Evolutionary conservation across 2,113 vertebrate genomes (phyloP), one percentile per base, ranked within the genome.

Genomic region (Semnornis frantzii): DNA sequence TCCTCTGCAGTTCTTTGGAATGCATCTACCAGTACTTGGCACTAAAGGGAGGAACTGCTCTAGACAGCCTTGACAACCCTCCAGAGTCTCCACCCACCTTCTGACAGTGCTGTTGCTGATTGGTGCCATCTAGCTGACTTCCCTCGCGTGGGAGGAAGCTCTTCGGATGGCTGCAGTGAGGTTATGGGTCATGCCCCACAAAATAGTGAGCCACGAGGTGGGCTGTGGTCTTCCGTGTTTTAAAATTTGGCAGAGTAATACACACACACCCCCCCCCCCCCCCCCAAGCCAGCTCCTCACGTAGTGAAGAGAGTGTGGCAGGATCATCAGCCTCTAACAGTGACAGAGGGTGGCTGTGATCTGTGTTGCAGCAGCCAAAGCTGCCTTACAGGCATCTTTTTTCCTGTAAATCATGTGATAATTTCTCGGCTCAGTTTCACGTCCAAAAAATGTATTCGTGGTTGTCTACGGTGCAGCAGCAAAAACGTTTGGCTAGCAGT

Each of bases 41-140:
- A 42, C 12, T 5, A n/a, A 34, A 69, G 37, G 10, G 3, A 3
- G 42, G 4, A 37, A 2, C 2, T 12, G 8, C 33, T 30, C 17
- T 6, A 12, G 1, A 8, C 1, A 3, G 2, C 30, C 3, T 1
- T 1, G 8, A 0, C 11, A 10, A 21, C 0, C 3, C 15, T 5
- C 6, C 7, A 8, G 4, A 19, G 27, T n/a, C 71, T 65, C 91
- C 91, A 8, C 86, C 79, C 12, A 2, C 13, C 27, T 46, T 44
- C 0, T 3, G 2, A 15, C 10, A 8, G n/a, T 1, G 14, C 8
- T 42, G 33, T 1, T 48, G 6, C 12, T 20, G 66, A 8, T 25
- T 20, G 80, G 50, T 34, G 44, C 65, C 30, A 14, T 15, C 17
- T 25, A 11, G 37, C 15, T 42, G 25, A 9, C 28, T n/a, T 19